Evolutionary conservation across 2,888 invertebrate species (phyloP), one percentile per base, ranked within the genome.

Genomic region (Thysanoteuthis rhombus): DNA sequence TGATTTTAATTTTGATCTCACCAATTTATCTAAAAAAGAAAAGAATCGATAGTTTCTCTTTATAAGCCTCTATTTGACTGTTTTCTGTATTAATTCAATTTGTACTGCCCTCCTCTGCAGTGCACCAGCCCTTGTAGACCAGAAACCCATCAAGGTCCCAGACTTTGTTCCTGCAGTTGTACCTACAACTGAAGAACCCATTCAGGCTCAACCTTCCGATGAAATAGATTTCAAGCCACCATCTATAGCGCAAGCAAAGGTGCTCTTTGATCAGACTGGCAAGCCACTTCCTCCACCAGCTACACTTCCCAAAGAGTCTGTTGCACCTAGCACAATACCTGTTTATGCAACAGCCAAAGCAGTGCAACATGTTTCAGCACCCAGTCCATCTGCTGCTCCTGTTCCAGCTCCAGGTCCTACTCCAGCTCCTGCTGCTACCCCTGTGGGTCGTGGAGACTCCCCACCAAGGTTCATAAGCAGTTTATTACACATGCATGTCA

Each of bases 191-290:
- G 93, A 93, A 58, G 39, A 45, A 93, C 3, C 52, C 32, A 38
- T 93, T 47, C 47, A 47, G 32, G 92, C 22, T 22, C 28, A 92
- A n/a, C 47, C 93, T 58, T 36, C 93, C 58, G 92, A 92, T 28
- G 94, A 94, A 92, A 95, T 96, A 52, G 95, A 95, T 92, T 94
- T 94, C 75, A 95, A 95, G 90, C 94, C 95, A 52, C 95, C 95
- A 45, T 94, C 95, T 58, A 95, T 96, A 58, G 93, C 95, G 58
- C 95, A 96, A 93, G 96, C 96, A 47, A 95, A 95, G 93, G 95
- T 94, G 92, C 94, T 94, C 93, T 96, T 96, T 94, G 94, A 94
- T 93, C 93, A 94, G 40, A 93, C 94, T 90, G 94, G 94, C 28
- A 94, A 94, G 93, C 94, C 94, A 38, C 90, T 92, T 32, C 94